Conservation (phyloP, 2,888 invertebrate species). For the Meghimatium bilineatum region DNA sequence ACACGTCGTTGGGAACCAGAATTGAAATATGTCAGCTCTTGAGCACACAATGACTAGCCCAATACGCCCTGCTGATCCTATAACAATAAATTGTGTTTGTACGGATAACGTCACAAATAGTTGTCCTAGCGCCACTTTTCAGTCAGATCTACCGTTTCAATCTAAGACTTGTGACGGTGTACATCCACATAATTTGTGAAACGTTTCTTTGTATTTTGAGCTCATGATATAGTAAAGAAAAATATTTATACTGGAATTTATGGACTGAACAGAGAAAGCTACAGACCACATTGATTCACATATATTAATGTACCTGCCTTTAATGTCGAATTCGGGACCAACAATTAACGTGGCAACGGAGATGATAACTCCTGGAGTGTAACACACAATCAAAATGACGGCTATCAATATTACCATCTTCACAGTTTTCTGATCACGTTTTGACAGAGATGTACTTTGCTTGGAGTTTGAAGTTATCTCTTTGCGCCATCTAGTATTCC, state of each 20-base stretch:
- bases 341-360: neutral
- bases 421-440: conserved; percentile 7
- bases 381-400: neutral
- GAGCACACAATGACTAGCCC: no score
- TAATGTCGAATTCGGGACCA: neutral
- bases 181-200: no score
- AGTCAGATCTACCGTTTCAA: no score
- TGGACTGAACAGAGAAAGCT: neutral
- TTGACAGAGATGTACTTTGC: neutral
- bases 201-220: neutral
- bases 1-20: no score
- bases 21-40: no score
- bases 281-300: neutral
- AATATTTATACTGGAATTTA: neutral
- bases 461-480: neutral
- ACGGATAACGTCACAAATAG: no score
- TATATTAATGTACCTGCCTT: neutral
- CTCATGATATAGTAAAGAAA: neutral
- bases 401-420: no score
- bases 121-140: no score
- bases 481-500: conserved; percentile 9
- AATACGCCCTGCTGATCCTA: no score
- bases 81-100: no score
- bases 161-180: no score
- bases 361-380: neutral